Evolutionary conservation across 2,113 vertebrate species (phyloP), one percentile per base, ranked within the genome.

Genomic region (Otis tarda): DNA sequence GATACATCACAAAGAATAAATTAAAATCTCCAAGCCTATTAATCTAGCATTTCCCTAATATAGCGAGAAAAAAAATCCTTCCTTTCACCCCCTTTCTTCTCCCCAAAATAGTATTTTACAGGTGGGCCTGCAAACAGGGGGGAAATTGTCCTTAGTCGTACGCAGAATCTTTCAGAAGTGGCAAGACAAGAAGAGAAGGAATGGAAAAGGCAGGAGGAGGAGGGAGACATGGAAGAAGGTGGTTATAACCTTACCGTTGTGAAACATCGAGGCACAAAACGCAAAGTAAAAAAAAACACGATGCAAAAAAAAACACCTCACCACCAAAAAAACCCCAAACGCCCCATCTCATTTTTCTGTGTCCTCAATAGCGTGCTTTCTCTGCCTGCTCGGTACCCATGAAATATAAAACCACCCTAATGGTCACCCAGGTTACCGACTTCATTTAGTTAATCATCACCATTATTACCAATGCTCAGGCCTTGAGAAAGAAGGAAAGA

Each of bases 401-500:
- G 98, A 98, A 99, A 98, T 98, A 98, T 97, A 98, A 98, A 98
- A 98, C 98, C 97, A 96, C 96, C 98, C 98, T 96, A 91, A 97
- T 96, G 98, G 98, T 98, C 98, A 91, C 98, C 98, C 98, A 98
- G 98, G 98, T 98, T 97, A 97, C 97, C 86, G 95, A 93, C 97
- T 98, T 97, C 98, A 98, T 98, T 98, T 98, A 98, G 98, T 99
- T 99, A 99, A 99, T 99, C 98, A 99, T 99, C 99, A 98, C 98
- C 98, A 97, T 98, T 98, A 98, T 98, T 98, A 98, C 98, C 98
- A 98, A 97, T 96, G 98, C 97, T 97, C 97, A 96, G 97, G 98
- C 98, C 98, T 97, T 98, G 97, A 98, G 98, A 79, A 78, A 91
- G 67, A 95, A 87, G 73, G 55, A 94, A 97, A 86, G 94, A 97